Evolutionary conservation across 2,113 vertebrate genomes (phyloP), one percentile per base, ranked within the genome.

Genomic region (Todiramphus saurophagus): DNA sequence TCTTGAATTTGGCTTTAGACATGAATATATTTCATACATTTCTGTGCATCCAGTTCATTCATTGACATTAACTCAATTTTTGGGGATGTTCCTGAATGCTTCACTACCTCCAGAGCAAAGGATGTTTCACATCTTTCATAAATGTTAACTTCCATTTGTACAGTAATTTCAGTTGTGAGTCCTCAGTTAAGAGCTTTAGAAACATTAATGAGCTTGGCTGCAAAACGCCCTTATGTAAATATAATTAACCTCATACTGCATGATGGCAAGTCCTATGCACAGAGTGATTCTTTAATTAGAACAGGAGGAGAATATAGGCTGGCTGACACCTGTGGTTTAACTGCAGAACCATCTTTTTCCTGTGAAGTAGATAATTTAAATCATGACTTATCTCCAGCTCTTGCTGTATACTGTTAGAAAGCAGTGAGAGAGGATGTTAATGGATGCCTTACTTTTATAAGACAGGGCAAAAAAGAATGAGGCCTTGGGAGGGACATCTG

Each of bases 401-500:
- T 83, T 84, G 43, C 60, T 90, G 19, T 68, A 44, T 33, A 44
- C 59, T 83, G 80, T 94, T 39, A 82, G 86, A 88, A 92, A 73
- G 60, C 78, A 81, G 67, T 35, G 72, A 90, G 83, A 83, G 46
- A 94, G 56, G 39, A 93, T 67, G 67, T 89, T 96, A 93, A 77
- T 88, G 87, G 73, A 39, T 94, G 58, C 60, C 56, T 95, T 68
- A 44, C 77, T 92, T 94, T 94, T 95, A 90, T 74, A 80, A 95
- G 91, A 87, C 63, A 79, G 89, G 72, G 89, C 46, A 35, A 70
- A 87, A 94, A 94, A 94, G 94, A 92, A 73, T 72, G 67, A 28
- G 51, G 39, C 58, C 48, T 87, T 78, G 58, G 63, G 67, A 97
- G 67, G 76, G 86, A 89, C 75, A 91, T 96, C 84, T 94, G 28